A percentile compares a stretch with the other conserved stretches of the same genome.
Evolutionary conservation across 2,113 vertebrate species (phyloP).

Genomic region (Diphyllodes magnificus): DNA sequence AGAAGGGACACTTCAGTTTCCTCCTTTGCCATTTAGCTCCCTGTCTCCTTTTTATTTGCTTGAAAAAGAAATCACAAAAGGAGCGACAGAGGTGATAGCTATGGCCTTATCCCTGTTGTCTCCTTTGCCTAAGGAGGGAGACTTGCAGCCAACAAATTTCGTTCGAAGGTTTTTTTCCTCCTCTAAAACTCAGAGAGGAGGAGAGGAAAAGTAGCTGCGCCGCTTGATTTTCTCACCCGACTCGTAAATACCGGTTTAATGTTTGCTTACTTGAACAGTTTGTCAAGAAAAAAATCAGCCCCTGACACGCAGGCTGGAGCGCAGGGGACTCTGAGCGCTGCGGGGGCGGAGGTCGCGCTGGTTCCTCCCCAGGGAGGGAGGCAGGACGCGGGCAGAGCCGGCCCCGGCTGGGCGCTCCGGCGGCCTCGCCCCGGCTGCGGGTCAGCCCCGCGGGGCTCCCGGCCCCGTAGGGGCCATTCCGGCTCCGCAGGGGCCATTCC

Average conservation of each 20-base stretch:
- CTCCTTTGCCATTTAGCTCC: not conserved
- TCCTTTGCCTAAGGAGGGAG: not conserved
- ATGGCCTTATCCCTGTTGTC: not conserved
- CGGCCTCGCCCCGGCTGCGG: not conserved
- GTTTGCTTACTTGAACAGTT: not conserved
- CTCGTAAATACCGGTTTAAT: not conserved
- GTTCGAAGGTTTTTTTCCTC: not conserved
- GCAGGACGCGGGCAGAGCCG: not conserved
- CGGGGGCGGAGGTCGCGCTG: rapidly evolving
- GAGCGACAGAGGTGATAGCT: not conserved
- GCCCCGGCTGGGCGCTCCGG: not conserved
- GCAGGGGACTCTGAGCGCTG: rapidly evolving
- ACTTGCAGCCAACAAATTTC: not conserved
- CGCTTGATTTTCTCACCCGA: not conserved
- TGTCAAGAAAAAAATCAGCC: not conserved
- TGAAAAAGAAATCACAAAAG: not conserved
- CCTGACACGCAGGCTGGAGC: not conserved
- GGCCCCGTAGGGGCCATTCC: not conserved
- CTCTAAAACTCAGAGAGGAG: not conserved
- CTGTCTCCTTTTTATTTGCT: not conserved
- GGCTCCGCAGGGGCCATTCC: not conserved
- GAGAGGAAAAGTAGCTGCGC: not conserved
- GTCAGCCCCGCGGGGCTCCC: not conserved
- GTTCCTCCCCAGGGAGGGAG: not conserved
- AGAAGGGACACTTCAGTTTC: not conserved